Conservation (phyloP, 2,797 vertebrate species). For the Anguilla pacifica region DNA sequence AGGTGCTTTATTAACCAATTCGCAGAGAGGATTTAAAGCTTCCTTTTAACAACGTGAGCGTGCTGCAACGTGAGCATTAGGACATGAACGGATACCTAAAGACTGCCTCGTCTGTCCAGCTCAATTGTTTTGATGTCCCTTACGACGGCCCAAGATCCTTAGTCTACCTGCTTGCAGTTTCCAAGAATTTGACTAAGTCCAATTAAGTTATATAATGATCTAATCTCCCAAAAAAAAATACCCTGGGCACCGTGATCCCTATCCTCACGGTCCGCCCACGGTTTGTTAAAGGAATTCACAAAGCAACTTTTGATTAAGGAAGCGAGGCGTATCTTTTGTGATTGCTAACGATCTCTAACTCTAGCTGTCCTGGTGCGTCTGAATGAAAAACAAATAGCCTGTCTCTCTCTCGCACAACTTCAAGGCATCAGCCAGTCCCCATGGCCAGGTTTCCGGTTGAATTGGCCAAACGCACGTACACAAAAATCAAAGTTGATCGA, state of each 20-base stretch:
- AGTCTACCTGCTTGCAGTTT: conserved; percentile 8
- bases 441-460: conserved; percentile 60
- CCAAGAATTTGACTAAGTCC: conserved; percentile 15
- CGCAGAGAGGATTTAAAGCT: neutral
- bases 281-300: conserved; percentile 26
- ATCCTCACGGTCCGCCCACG: neutral
- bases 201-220: conserved; percentile 23
- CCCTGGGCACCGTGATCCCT: neutral
- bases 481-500: conserved; percentile 59
- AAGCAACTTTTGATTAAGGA: conserved; percentile 38
- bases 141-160: neutral
- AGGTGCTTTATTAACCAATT: neutral
- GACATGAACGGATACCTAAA: neutral
- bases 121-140: neutral
- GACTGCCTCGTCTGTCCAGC: neutral
- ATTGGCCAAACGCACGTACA: conserved; percentile 51
- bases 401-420: conserved; percentile 48
- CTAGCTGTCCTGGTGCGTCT: conserved; percentile 47
- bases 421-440: conserved; percentile 59
- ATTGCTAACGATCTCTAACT: conserved; percentile 55
- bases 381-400: conserved; percentile 59
- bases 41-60: neutral
- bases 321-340: conserved; percentile 52
- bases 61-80: neutral
- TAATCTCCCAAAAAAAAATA: conserved; percentile 14